Evolutionary conservation across 2,113 vertebrate genomes (phyloP).

Genomic region (Mesocricetus auratus): DNA sequence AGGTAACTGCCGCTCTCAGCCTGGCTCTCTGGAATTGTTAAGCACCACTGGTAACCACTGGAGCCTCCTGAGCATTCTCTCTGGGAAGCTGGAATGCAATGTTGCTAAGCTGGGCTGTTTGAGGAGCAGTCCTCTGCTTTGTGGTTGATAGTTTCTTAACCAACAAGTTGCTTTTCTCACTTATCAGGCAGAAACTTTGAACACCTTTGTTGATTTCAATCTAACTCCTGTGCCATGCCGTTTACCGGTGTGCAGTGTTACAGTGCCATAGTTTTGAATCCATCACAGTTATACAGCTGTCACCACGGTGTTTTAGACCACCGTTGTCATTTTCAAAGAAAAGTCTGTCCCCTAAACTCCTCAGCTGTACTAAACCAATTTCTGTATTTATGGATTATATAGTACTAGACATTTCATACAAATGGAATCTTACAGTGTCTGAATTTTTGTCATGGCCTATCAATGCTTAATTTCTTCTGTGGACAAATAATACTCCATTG

Average conservation of each 20-base stretch:
- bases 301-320: background rate
- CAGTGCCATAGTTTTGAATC: slow-evolving; percentile 40
- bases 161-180: background rate
- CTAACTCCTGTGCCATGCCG: background rate
- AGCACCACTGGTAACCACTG: background rate
- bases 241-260: background rate
- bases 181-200: slow-evolving; percentile 11
- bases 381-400: slow-evolving; percentile 20
- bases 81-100: background rate
- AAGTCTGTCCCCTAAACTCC: background rate
- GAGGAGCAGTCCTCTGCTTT: background rate
- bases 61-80: background rate
- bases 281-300: background rate
- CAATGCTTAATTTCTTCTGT: slow-evolving; percentile 49
- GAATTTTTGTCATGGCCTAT: background rate
- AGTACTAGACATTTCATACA: background rate
- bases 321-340: background rate
- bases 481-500: background rate
- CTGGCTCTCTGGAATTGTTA: background rate
- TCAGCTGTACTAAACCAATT: background rate
- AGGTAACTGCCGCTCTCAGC: slow-evolving; percentile 87
- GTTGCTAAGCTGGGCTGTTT: background rate
- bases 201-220: slow-evolving; percentile 26
- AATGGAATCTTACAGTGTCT: background rate
- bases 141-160: background rate